Base-by-base conservation (phyloP, 1,140 invertebrate species). In the Argopecten irradians region DNA sequence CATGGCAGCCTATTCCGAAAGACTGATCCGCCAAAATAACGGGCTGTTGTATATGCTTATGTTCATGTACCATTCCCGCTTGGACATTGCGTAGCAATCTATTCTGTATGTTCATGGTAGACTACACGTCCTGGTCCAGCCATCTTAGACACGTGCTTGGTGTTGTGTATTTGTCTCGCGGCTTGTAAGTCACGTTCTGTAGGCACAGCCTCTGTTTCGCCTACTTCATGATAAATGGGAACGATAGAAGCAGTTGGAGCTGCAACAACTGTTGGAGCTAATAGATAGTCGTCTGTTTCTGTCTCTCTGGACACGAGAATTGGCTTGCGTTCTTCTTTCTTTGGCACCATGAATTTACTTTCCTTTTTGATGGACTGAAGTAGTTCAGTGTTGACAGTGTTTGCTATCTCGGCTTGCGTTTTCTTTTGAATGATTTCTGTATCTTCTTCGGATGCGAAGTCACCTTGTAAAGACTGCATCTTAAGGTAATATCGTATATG, bases 391-490 rank as follows among this genome's bases (percentile, higher is more conserved):
- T 71, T 71, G n/a, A 71, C 55, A n/a, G 55, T 71, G n/a, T 71
- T 71, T 71, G 55, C 55, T 71, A 71, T 71, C 55, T 85, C 41
- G 82, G 82, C 36, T 85, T 88, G 85, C 9, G 34, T n/a, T 39
- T 83, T 85, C 32, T 90, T 90, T 34, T 90, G 86, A n/a, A 86
- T 87, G 0, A 43, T 82, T 34, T 88, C 87, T 85, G 36, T 83
- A 33, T 90, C 89, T 35, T 90, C 89, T 13, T 86, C 85, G 7
- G 89, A 86, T 8, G 89, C 89, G 71, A 88, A 90, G 14, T 88
- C 87, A 19, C 55, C 86, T 71, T 90, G 87, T 34, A 90, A 85
- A 1, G 89, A 90, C 82, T 90, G 89, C 19, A 90, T 90, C 46
- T 87, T 86, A 2, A 90, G 46, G 33, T 87, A 90, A 35, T 87